Percentiles rank a stretch among this genome's conserved stretches.
phyloP scores from a whole-genome alignment of 1,140 invertebrate genomes.

The Archivesica marissinica region DNA sequence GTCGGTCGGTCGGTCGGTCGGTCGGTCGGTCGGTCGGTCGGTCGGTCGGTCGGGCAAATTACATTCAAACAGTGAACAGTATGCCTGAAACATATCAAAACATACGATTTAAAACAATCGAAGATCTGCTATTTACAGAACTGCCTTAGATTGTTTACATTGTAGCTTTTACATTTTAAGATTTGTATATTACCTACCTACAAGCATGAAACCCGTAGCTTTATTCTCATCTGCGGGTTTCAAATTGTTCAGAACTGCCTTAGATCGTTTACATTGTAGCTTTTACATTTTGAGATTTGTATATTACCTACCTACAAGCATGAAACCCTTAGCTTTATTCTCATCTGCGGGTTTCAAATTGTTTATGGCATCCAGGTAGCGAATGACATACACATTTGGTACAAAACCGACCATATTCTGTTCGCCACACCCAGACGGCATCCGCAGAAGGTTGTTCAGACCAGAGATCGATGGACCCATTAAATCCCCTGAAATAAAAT shows the following conservation, averaged over 20 bases:
- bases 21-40: no score
- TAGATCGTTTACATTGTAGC: no score
- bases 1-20: no score
- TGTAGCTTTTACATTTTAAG: no score
- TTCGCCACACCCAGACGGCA: conserved; percentile 96
- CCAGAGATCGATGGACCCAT: conserved; percentile 74
- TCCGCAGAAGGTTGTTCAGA: conserved; percentile 87
- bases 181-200: conserved; percentile 19
- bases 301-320: conserved; percentile 21
- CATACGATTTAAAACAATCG: no score
- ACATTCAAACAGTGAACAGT: no score
- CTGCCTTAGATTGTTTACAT: no score
- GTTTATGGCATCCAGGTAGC: conserved; percentile 89
- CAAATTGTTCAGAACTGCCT: no score
- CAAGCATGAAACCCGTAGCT: conserved; percentile 15
- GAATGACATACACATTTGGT: conserved; percentile 91
- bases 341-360: conserved; percentile 76
- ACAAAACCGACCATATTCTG: conserved; percentile 97
- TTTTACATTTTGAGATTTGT: no score
- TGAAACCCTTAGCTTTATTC: conserved; percentile 23
- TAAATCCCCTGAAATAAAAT: conserved; percentile 72
- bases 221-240: conserved; percentile 5
- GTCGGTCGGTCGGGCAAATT: no score
- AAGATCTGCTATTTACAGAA: no score
- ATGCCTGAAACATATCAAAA: no score